Percentiles rank a stretch among this genome's conserved stretches.
These are phyloP conservation scores for Melinaea marsaeus DNA, from an alignment of 2,888 invertebrate genomes.

Conservation along the genomic window DNA sequence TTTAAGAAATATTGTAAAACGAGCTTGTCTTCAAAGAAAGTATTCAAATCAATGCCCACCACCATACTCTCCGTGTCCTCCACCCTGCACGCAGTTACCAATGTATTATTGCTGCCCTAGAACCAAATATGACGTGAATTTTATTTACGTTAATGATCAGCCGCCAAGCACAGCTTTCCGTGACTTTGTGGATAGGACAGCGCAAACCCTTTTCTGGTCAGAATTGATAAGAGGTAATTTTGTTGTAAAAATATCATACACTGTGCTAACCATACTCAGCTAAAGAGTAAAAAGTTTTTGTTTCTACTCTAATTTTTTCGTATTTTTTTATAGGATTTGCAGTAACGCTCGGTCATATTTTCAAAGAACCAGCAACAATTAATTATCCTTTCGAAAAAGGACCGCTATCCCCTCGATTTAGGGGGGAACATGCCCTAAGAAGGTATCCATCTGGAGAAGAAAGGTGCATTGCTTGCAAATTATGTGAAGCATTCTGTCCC, in stretches of 20 bases:
- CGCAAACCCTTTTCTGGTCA: constrained; percentile 82
- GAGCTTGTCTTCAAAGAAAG: not conserved
- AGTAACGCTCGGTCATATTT: constrained; percentile 84
- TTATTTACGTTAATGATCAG: constrained; percentile 79
- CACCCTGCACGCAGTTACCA: constrained; percentile 35
- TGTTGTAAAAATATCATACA: not conserved
- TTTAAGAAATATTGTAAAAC: not conserved
- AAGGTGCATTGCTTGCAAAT: constrained; percentile 98
- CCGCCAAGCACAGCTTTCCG: constrained; percentile 78
- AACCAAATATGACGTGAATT: constrained; percentile 55
- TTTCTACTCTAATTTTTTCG: not conserved
- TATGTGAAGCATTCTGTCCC: constrained; percentile 99
- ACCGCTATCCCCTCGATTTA: constrained; percentile 96
- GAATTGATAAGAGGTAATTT: constrained; percentile 84
- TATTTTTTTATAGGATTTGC: constrained; percentile 80
- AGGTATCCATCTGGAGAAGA: constrained; percentile 99
- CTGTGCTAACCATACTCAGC: too few species aligned
- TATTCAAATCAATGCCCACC: not conserved
- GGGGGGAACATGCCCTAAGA: constrained; percentile 98
- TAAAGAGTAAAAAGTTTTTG: too few species aligned
- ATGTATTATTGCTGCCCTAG: constrained; percentile 52
- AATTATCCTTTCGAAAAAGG: constrained; percentile 99
- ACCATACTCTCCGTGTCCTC: constrained; percentile 12
- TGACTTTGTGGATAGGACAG: constrained; percentile 86
- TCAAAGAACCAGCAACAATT: constrained; percentile 94